phyloP scores from a whole-genome alignment of 2,113 vertebrate genomes.

The Brachyhypopomus gauderio region DNA sequence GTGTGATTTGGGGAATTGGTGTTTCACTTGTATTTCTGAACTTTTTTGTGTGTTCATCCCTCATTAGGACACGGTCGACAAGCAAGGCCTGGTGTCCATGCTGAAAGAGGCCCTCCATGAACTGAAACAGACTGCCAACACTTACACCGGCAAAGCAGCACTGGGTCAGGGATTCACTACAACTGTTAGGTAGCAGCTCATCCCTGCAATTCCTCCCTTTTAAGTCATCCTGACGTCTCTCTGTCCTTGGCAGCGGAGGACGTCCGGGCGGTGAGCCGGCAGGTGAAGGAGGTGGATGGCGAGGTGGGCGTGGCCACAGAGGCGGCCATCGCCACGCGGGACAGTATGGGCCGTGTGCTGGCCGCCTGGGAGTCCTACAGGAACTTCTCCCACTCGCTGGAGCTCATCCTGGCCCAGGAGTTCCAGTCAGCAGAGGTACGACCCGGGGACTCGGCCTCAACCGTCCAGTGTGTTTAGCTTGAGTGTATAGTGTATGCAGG shows the following conservation, averaged over 20 bases:
- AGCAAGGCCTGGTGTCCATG: slow-evolving; percentile 47
- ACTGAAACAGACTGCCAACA: slow-evolving; percentile 50
- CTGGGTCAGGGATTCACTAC: slow-evolving; percentile 50
- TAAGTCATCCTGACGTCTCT: not conserved
- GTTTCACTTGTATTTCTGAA: not conserved
- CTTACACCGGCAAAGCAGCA: slow-evolving; percentile 55
- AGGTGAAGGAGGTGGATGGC: slow-evolving; percentile 65
- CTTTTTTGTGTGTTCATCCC: slow-evolving; percentile 11
- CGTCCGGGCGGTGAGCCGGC: slow-evolving; percentile 62
- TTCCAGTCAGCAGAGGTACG: slow-evolving; percentile 5
- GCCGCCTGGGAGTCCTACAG: slow-evolving; percentile 73
- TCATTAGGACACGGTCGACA: slow-evolving; percentile 55
- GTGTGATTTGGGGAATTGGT: not conserved
- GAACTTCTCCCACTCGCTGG: slow-evolving; percentile 70
- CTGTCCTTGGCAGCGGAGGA: slow-evolving; percentile 69
- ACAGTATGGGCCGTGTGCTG: slow-evolving; percentile 69
- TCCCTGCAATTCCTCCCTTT: too few species aligned
- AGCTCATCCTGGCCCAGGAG: slow-evolving; percentile 64
- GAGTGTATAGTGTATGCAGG: not conserved
- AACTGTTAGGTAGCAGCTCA: not conserved
- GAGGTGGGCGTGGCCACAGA: slow-evolving; percentile 63
- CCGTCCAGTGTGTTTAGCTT: not conserved
- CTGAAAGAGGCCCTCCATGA: slow-evolving; percentile 47
- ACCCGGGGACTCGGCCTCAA: too few species aligned
- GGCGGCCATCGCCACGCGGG: slow-evolving; percentile 63